Evolutionary conservation across 2,797 vertebrate genomes (phyloP).

Genomic region (Labeo calbasu): DNA sequence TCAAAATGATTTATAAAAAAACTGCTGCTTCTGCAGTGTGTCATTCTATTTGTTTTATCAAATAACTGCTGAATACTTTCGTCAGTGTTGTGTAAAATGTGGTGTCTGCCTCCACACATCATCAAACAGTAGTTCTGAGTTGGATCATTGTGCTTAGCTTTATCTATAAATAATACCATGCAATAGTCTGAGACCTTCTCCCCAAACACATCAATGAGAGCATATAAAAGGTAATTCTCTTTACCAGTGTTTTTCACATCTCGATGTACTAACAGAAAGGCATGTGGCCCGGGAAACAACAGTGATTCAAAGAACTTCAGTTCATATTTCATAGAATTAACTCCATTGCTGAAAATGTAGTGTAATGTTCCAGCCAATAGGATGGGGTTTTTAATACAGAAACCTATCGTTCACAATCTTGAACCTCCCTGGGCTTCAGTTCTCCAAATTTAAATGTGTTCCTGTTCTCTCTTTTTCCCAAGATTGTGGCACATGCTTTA

Average conservation of each 20-base stretch:
- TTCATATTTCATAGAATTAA: not conserved
- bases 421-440: not conserved
- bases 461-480: not conserved
- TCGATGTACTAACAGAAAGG: constrained; percentile 28
- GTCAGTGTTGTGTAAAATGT: no score
- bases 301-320: not conserved
- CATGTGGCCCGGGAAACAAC: constrained; percentile 30
- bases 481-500: not conserved
- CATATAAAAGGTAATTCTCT: constrained; percentile 19
- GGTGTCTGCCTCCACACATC: no score
- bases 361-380: not conserved
- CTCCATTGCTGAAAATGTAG: not conserved
- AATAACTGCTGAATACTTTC: no score
- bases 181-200: constrained; percentile 21
- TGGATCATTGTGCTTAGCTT: no score
- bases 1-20: no score
- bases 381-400: constrained; percentile 15
- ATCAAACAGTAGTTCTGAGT: no score
- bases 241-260: not conserved
- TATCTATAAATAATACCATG: constrained; percentile 1
- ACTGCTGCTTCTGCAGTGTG: no score
- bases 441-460: not conserved
- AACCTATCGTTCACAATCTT: not conserved
- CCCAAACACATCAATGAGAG: constrained; percentile 33
- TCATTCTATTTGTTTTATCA: no score